phyloP scores from a whole-genome alignment of 37 sponge, comb jelly and placozoan species.

The Haliclona indistincta region DNA sequence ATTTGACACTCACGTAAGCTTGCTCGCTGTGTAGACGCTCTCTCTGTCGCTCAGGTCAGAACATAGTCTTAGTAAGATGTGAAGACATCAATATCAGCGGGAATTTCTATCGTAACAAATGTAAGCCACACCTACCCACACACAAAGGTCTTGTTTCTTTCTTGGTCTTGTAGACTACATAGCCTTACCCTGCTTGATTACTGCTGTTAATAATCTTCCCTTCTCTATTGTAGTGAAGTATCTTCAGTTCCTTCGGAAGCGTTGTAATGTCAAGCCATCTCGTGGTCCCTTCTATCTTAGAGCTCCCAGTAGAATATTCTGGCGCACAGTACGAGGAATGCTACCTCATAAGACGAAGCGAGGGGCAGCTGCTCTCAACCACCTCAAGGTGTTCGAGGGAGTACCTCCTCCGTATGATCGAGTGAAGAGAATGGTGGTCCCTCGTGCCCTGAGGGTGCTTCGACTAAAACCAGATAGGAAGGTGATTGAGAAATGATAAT shows the following conservation, averaged over 20 bases:
- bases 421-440: conserved; percentile 97
- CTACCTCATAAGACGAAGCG: too few relatives aligned
- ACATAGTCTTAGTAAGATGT: conserved; percentile 90
- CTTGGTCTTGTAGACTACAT: neutral
- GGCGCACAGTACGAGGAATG: too few relatives aligned
- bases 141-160: neutral
- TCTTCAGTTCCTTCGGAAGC: conserved; percentile 79
- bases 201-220: too few relatives aligned
- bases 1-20: too few relatives aligned
- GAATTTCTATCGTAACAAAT: conserved; percentile 95
- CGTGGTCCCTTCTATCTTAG: too few relatives aligned
- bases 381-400: conserved; percentile 86
- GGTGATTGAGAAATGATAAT: too few relatives aligned
- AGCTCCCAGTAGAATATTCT: too few relatives aligned
- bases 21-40: too few relatives aligned
- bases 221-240: conserved; percentile 83
- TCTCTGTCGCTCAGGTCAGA: conserved; percentile 57
- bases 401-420: conserved; percentile 95
- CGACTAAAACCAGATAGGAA: conserved; percentile 88
- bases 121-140: conserved; percentile 26
- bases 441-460: conserved; percentile 88
- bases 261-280: conserved; percentile 90
- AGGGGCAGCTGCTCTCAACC: too few relatives aligned
- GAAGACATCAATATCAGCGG: conserved; percentile 95
- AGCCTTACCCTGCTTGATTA: too few relatives aligned